Conservation (phyloP, 2,113 vertebrate species). For the Oophaga pumilio region DNA sequence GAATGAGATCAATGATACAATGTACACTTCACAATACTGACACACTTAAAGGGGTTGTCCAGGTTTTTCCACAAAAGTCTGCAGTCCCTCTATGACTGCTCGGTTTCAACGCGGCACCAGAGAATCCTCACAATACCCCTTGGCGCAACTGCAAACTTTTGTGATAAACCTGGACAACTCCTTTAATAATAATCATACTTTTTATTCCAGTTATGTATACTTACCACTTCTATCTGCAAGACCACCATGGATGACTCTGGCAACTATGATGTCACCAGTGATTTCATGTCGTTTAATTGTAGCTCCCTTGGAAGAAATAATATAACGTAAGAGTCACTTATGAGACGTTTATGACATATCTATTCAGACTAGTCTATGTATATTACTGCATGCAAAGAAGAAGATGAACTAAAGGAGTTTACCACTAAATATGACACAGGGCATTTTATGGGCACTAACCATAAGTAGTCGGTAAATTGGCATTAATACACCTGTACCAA, state of each 20-base stretch:
- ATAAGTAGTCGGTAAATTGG: neutral
- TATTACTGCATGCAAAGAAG: neutral
- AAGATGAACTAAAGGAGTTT: neutral
- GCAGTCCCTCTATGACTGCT: no score
- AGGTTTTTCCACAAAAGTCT: no score
- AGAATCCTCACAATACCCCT: no score
- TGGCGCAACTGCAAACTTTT: no score
- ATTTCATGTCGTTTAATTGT: conserved; percentile 92
- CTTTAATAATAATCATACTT: neutral
- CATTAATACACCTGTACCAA: neutral
- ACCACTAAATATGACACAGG: neutral
- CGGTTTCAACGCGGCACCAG: no score
- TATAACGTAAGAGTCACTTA: neutral
- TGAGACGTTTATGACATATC: neutral
- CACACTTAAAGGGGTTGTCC: no score
- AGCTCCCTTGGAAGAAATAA: conserved; percentile 79
- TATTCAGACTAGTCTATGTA: neutral
- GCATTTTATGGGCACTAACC: neutral
- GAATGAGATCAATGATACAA: neutral
- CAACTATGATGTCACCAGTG: conserved; percentile 91
- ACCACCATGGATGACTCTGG: conserved; percentile 92
- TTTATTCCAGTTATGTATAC: conserved; percentile 49
- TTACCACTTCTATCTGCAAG: conserved; percentile 91
- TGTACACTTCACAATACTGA: neutral
- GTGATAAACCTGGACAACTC: no score